phyloP scores from a whole-genome alignment of 1,140 invertebrate genomes.

The Euura saliciscinereae region DNA sequence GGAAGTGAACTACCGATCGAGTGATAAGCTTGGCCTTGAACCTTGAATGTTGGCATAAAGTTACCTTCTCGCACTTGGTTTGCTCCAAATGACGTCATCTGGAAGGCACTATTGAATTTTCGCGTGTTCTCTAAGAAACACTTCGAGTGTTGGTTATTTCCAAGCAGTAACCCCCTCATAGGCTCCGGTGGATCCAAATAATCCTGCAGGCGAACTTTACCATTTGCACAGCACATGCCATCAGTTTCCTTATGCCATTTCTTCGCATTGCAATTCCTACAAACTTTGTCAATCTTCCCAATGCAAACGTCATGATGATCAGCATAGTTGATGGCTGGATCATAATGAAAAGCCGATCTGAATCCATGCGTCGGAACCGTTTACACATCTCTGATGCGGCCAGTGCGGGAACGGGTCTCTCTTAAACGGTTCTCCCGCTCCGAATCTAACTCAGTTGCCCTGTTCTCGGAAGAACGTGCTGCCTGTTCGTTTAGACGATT shows the following conservation, averaged over 20 bases:
- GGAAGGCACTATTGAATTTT: constrained; percentile 49
- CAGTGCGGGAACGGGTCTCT: no score
- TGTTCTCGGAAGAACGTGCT: no score
- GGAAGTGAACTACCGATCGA: constrained; percentile 45
- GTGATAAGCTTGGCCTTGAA: constrained; percentile 56
- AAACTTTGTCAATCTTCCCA: constrained; percentile 20
- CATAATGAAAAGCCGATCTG: background rate
- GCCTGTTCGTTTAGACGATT: no score
- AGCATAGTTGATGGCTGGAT: background rate
- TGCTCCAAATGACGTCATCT: constrained; percentile 51
- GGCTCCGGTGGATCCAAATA: constrained; percentile 28
- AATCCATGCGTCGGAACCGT: background rate
- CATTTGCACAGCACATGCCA: constrained; percentile 29
- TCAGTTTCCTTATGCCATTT: constrained; percentile 26
- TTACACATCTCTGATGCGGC: no score
- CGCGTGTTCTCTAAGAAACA: constrained; percentile 49
- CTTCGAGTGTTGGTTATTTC: constrained; percentile 37
- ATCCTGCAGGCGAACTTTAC: constrained; percentile 28
- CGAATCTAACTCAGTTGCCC: no score
- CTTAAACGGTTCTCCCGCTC: no score
- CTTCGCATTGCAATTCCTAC: constrained; percentile 20
- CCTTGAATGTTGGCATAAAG: constrained; percentile 18
- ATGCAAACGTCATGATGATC: background rate
- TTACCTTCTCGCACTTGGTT: constrained; percentile 8
- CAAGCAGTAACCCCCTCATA: constrained; percentile 30